Evolutionary conservation across 2,113 vertebrate genomes (phyloP).

Genomic region (Otocyon megalotis): DNA sequence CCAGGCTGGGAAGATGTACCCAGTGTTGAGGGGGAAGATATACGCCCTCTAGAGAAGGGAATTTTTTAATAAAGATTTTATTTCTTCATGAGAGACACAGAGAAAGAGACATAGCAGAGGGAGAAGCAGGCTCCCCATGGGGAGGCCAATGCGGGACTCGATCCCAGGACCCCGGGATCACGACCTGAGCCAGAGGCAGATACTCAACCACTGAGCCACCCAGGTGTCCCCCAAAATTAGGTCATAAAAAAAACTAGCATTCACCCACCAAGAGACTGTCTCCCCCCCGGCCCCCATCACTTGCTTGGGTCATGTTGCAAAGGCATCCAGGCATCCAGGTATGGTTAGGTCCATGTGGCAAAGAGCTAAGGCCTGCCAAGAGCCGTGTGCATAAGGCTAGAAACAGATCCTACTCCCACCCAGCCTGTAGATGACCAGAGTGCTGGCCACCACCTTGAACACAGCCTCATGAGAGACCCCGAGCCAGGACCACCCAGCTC

Average conservation of each 20-base stretch:
- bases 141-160: too few species aligned
- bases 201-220: too few species aligned
- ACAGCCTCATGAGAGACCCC: not conserved
- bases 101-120: too few species aligned
- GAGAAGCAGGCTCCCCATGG: too few species aligned
- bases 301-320: not conserved
- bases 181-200: too few species aligned
- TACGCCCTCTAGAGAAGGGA: not conserved
- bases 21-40: accelerated
- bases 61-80: too few species aligned
- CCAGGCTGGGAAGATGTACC: not conserved
- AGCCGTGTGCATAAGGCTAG: not conserved
- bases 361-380: not conserved
- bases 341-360: not conserved
- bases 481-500: not conserved
- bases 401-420: not conserved
- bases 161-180: too few species aligned
- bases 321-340: not conserved
- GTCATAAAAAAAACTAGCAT: not conserved
- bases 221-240: too few species aligned
- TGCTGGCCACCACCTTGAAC: not conserved
- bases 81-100: too few species aligned
- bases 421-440: not conserved
- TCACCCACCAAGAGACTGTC: not conserved
- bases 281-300: not conserved